A percentile compares a stretch with the other conserved stretches of the same genome.
Conservation (phyloP, 2,113 vertebrate genomes). For the Bombycilla garrulus region DNA sequence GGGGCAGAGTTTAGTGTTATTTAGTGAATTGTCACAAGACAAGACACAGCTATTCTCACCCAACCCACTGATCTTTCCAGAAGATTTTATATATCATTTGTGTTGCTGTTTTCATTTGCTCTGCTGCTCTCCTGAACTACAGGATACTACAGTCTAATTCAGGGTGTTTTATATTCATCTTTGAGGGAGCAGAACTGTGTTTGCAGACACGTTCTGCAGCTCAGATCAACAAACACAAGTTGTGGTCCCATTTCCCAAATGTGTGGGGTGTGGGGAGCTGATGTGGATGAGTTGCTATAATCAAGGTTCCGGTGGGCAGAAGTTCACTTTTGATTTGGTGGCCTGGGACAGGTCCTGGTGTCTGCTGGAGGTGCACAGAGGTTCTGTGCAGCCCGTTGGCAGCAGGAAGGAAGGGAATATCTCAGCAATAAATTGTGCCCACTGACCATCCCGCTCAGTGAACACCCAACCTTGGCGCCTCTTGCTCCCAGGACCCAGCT, state of each 20-base stretch:
- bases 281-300: neutral
- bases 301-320: neutral
- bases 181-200: neutral
- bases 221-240: neutral
- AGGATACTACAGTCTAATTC: neutral
- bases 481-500: neutral
- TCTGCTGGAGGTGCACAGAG: neutral
- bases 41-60: constrained; percentile 4
- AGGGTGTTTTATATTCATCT: neutral
- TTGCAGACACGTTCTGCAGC: neutral
- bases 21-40: constrained; percentile 11
- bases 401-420: neutral
- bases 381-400: neutral
- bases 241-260: neutral
- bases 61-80: constrained; percentile 41
- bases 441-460: rapidly evolving
- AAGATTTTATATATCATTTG: neutral
- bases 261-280: neutral
- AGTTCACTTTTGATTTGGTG: neutral
- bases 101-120: neutral
- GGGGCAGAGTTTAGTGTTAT: neutral
- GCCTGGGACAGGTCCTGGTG: neutral
- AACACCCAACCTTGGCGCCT: rapidly evolving
- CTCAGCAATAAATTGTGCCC: neutral
- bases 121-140: neutral